A percentile compares a stretch with the other conserved stretches of the same genome.
Evolutionary conservation across 2,797 vertebrate species (phyloP).

Genomic region (Columba guinea): DNA sequence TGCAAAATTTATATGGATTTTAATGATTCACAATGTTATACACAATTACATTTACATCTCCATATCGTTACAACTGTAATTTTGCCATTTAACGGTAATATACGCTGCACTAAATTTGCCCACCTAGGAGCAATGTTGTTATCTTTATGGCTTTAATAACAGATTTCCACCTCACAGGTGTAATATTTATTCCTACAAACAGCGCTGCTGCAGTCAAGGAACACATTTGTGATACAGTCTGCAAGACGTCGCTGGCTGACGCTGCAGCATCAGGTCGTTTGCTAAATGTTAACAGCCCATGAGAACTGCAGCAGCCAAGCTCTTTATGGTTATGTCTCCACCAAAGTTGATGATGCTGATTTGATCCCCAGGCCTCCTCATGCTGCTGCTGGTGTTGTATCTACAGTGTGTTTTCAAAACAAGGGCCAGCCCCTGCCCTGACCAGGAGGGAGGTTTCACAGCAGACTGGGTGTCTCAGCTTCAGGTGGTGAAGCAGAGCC

Average conservation of each 20-base stretch:
- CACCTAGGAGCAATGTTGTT: slow-evolving; percentile 10
- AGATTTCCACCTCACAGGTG: not conserved
- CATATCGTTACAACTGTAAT: slow-evolving; percentile 37
- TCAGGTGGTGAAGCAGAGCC: not conserved
- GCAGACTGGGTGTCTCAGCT: not conserved
- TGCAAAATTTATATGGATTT: slow-evolving; percentile 53
- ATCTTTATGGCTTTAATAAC: slow-evolving; percentile 14
- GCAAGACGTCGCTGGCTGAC: accelerated
- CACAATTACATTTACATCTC: slow-evolving; percentile 57
- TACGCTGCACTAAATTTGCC: slow-evolving; percentile 12
- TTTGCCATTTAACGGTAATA: slow-evolving; percentile 44
- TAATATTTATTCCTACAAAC: not conserved
- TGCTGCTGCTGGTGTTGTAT: not conserved
- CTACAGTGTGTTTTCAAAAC: not conserved
- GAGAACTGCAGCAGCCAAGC: not conserved
- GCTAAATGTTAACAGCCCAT: not conserved
- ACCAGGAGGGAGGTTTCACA: not conserved
- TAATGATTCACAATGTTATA: slow-evolving; percentile 57
- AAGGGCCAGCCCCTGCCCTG: not conserved
- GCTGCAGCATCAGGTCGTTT: accelerated
- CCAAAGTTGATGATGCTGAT: not conserved
- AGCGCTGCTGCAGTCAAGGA: not conserved
- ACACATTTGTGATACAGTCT: not conserved
- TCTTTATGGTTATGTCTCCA: not conserved
- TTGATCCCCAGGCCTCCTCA: not conserved